Percentiles rank a stretch among this genome's conserved stretches.
These are phyloP conservation scores for Plecotus auritus DNA, from an alignment of 2,113 vertebrate genomes.

Conservation along the genomic window DNA sequence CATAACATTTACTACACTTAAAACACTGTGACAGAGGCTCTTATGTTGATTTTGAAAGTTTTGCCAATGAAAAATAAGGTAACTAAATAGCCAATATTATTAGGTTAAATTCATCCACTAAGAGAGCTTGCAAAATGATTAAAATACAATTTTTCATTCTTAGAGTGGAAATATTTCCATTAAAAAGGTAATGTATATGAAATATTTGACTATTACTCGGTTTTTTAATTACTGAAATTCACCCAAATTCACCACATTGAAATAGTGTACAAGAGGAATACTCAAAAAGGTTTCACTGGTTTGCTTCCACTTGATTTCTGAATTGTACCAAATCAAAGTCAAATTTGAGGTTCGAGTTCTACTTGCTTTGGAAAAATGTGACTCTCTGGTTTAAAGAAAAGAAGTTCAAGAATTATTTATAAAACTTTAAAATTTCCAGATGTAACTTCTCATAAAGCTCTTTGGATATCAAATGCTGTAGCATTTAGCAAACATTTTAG, in stretches of 20 bases:
- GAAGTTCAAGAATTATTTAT: neutral
- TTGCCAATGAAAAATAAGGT: slow-evolving; percentile 9
- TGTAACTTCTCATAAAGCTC: slow-evolving; percentile 10
- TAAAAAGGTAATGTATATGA: neutral
- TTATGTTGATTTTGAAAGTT: neutral
- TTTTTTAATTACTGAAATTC: neutral
- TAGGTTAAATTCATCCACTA: neutral
- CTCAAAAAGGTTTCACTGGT: neutral
- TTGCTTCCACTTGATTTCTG: neutral
- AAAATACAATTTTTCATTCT: neutral
- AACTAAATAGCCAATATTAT: neutral
- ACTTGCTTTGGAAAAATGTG: neutral
- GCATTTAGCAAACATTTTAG: slow-evolving; percentile 19
- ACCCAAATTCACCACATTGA: neutral
- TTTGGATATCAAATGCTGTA: slow-evolving; percentile 19
- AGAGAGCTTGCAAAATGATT: neutral
- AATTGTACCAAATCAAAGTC: neutral
- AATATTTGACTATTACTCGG: neutral
- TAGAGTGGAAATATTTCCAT: neutral
- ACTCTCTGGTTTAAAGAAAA: slow-evolving; percentile 15
- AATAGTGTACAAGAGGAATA: neutral
- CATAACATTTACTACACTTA: neutral
- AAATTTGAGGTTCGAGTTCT: neutral
- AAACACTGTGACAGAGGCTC: neutral
- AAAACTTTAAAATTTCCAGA: slow-evolving; percentile 39